Evolutionary conservation across 2,888 invertebrate genomes (phyloP).

Genomic region (Rotaria magnacalcarata): DNA sequence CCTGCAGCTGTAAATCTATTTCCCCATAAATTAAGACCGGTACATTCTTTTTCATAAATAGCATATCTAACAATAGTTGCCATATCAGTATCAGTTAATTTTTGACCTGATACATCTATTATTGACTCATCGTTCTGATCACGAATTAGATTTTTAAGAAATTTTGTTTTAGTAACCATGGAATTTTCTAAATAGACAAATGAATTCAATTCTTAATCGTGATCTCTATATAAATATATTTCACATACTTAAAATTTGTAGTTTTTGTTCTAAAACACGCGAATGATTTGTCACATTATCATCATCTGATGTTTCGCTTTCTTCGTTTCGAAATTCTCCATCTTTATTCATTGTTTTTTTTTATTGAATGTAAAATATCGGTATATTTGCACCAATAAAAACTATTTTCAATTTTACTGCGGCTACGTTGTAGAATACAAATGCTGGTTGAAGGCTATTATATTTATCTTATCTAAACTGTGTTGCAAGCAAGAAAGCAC

Average conservation of each 20-base stretch:
- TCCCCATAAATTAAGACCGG: conserved; percentile 10
- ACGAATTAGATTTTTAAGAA: not conserved
- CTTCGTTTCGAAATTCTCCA: not conserved
- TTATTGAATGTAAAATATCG: not conserved
- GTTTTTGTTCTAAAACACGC: not conserved
- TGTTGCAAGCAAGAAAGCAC: not conserved
- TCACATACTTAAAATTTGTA: not conserved
- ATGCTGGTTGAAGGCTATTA: not conserved
- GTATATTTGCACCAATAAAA: not conserved
- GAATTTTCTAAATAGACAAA: not conserved
- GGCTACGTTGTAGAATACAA: not conserved
- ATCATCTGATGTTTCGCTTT: too few species aligned
- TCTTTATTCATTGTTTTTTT: not conserved
- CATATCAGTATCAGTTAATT: not conserved
- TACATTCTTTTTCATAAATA: not conserved
- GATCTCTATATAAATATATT: not conserved
- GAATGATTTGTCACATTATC: not conserved
- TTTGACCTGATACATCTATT: not conserved
- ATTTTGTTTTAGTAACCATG: too few species aligned
- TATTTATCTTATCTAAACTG: not conserved
- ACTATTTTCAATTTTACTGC: not conserved
- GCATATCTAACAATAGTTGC: not conserved
- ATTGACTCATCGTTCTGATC: not conserved
- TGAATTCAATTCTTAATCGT: not conserved
- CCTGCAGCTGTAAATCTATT: not conserved